Evolutionary conservation across 2,797 vertebrate genomes (phyloP).

Genomic region (Platalea minor): DNA sequence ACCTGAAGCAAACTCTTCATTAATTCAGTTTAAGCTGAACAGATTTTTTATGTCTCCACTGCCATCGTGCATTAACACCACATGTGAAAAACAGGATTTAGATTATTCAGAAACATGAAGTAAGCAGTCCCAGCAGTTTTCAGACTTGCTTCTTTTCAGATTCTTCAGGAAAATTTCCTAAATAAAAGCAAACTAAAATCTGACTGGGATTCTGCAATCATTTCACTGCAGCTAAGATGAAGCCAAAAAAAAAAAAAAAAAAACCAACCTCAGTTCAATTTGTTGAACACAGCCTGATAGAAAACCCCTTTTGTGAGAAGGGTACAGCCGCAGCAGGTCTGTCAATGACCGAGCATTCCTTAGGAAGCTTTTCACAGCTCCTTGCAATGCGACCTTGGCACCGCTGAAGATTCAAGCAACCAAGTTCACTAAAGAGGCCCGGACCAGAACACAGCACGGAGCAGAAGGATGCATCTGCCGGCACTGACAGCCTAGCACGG

Average conservation of each 20-base stretch:
- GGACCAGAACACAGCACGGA: background rate
- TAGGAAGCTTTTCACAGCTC: background rate
- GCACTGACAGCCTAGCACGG: background rate
- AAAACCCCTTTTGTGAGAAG: background rate
- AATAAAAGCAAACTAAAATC: background rate
- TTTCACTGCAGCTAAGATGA: background rate
- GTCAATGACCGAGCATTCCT: background rate
- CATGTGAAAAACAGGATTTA: background rate
- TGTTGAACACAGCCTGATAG: background rate
- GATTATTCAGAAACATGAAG: constrained; percentile 24
- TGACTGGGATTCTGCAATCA: background rate
- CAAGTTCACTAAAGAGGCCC: background rate
- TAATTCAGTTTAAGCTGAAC: constrained; percentile 34
- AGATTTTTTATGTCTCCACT: background rate
- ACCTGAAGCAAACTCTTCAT: constrained; percentile 8
- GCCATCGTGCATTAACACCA: background rate
- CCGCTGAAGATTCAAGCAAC: background rate
- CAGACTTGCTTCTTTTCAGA: background rate
- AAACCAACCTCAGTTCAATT: background rate
- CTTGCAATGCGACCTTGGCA: background rate
- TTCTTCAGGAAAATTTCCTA: background rate
- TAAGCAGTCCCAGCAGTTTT: background rate
- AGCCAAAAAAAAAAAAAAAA: background rate
- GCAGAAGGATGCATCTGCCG: constrained; percentile 23
- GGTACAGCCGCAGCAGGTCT: background rate